Evolutionary conservation across 2,888 invertebrate genomes (phyloP), one percentile per base, ranked within the genome.

Genomic region (Nomada lathburiana): DNA sequence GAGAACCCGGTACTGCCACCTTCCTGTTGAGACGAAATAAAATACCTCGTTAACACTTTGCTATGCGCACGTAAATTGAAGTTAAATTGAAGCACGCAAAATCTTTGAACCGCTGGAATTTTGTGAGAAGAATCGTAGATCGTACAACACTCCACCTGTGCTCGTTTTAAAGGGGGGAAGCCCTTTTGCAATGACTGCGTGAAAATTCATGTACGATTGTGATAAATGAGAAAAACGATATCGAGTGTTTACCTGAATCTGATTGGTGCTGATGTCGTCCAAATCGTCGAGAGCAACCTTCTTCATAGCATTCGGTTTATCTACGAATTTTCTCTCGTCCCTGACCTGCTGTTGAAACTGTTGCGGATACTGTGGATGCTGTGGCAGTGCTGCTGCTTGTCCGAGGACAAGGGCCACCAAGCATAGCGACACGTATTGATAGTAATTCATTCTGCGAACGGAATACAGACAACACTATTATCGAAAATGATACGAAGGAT

Each of bases 241-340:
- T 26, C 26, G 26, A 26, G 26, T 2, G 26, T 62, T 65, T 90
- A 94, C 94, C 89, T 96, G 96, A 90, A 98, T 97, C 86, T 97
- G 96, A 94, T 98, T 98, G 83, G 96, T 97, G 92, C 96, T 96
- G 84, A 97, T 95, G 89, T 98, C 98, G 88, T 97, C 97, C 83
- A 98, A 94, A 92, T 98, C 97, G 90, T 97, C 97, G 50, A 97
- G 94, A 2, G 96, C 96, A 5, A 98, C 98, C 94, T 98, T 98
- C 94, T 98, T 98, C 91, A 97, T 96, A 20, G 97, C 96, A 92
- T 98, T 98, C 18, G 98, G 97, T 93, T 98, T 98, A 92, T 97
- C 98, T 0, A 97, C 97, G 93, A 97, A 98, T 95, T 98, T 98
- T 84, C 98, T 95, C 81, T 96, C 96, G 89, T 95, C 96, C 92